Conservation (phyloP, 2,113 vertebrate genomes). For the Camelus bactrianus region DNA sequence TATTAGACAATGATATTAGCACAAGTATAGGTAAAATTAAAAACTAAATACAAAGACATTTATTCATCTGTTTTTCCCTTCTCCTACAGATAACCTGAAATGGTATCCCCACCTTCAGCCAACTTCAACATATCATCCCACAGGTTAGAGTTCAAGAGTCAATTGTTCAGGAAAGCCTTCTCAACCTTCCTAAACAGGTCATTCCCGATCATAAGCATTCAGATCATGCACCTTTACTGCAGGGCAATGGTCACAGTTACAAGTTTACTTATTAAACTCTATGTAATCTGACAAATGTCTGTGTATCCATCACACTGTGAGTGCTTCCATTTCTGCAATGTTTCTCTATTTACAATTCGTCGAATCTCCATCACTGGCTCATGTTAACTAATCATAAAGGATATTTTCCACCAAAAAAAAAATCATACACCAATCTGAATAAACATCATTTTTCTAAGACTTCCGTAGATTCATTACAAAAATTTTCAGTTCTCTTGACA, state of each 20-base stretch:
- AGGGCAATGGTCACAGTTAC: not conserved
- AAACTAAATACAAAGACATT: slow-evolving; percentile 15
- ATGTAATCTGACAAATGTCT: not conserved
- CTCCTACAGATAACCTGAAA: not conserved
- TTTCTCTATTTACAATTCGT: not conserved
- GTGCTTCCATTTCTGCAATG: not conserved
- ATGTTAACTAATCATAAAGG: not conserved
- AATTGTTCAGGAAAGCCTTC: not conserved
- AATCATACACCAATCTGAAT: not conserved
- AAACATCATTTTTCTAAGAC: not conserved
- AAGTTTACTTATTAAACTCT: not conserved
- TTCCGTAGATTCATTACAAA: not conserved
- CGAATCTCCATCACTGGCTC: not conserved
- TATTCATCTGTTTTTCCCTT: not conserved
- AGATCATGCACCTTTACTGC: not conserved
- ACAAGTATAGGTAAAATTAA: slow-evolving; percentile 70
- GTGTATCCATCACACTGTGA: not conserved
- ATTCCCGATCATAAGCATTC: not conserved
- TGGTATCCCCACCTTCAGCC: not conserved
- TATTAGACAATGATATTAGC: slow-evolving; percentile 65
- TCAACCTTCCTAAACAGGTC: not conserved
- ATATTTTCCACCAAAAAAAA: not conserved
- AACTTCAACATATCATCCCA: not conserved
- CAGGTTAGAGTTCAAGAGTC: not conserved
- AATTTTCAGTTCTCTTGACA: not conserved